Conservation (phyloP, 1,140 invertebrate species). For the Calliphora vicina region DNA sequence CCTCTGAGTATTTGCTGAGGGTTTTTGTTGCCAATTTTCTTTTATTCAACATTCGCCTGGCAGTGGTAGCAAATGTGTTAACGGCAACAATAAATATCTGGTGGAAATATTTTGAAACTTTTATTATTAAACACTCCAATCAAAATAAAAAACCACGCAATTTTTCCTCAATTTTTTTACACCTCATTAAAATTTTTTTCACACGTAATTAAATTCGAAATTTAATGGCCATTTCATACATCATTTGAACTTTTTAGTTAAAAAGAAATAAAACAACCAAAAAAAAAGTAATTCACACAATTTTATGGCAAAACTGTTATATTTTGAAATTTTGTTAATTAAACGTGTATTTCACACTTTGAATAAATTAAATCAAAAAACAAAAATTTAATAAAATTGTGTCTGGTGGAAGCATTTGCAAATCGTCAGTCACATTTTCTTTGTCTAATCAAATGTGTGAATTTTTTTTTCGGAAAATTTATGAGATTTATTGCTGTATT, state of each 20-base stretch:
- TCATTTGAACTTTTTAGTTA: background rate
- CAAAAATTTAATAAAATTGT: background rate
- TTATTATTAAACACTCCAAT: too few species aligned
- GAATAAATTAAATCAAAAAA: background rate
- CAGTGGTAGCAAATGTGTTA: background rate
- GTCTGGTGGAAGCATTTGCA: background rate
- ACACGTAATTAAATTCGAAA: slow-evolving; percentile 24
- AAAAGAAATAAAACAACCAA: background rate
- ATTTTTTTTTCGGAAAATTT: background rate
- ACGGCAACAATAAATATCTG: background rate
- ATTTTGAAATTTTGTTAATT: slow-evolving; percentile 7
- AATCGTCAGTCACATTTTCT: slow-evolving; percentile 1
- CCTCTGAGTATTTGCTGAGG: background rate
- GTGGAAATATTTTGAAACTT: too few species aligned
- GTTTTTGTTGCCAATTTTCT: slow-evolving; percentile 4
- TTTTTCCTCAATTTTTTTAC: background rate
- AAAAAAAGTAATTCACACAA: background rate
- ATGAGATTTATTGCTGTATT: background rate
- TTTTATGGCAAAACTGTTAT: background rate
- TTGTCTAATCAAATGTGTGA: background rate
- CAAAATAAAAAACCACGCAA: background rate
- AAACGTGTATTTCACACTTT: background rate
- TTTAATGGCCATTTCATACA: slow-evolving; percentile 6
- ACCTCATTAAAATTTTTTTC: slow-evolving; percentile 14
- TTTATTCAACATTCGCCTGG: slow-evolving; percentile 17